These are phyloP conservation scores for Lethocerus indicus DNA, from an alignment of 1,140 invertebrate species.

Conservation along the genomic window DNA sequence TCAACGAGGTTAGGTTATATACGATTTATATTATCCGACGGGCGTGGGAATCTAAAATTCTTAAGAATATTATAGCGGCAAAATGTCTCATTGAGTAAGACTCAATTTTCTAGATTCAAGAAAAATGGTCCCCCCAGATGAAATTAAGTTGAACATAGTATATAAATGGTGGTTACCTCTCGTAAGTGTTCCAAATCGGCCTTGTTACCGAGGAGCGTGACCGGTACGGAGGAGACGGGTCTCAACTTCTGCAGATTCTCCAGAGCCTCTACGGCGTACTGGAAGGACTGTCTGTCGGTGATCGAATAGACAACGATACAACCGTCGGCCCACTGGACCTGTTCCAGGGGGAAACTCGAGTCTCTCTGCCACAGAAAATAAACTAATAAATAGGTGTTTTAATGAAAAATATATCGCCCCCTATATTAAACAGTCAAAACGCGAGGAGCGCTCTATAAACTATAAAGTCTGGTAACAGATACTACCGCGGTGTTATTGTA, in stretches of 20 bases:
- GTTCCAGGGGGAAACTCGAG: slow-evolving; percentile 31
- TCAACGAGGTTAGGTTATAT: not conserved
- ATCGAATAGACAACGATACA: slow-evolving; percentile 65
- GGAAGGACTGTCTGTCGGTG: slow-evolving; percentile 48
- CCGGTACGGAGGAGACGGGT: slow-evolving; percentile 33
- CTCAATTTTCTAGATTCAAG: not conserved
- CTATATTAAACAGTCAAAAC: too few species aligned
- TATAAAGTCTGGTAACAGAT: too few species aligned
- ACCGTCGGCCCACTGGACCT: slow-evolving; percentile 54
- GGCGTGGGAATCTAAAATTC: too few species aligned
- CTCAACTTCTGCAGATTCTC: slow-evolving; percentile 34
- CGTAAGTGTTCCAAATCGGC: slow-evolving; percentile 56
- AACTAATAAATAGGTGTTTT: too few species aligned
- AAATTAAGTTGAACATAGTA: not conserved
- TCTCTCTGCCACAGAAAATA: slow-evolving; percentile 26
- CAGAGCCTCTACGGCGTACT: slow-evolving; percentile 43
- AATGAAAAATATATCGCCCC: too few species aligned
- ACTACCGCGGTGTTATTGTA: too few species aligned
- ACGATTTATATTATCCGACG: not conserved
- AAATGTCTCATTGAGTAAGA: not conserved
- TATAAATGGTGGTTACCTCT: slow-evolving; percentile 30
- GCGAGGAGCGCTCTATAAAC: too few species aligned
- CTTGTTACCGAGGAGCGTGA: slow-evolving; percentile 53
- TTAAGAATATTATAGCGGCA: too few species aligned
- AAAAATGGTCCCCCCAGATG: not conserved